Percentiles rank a stretch among this genome's conserved stretches.
Evolutionary conservation across 2,113 vertebrate genomes (phyloP).

Genomic region (Rhadina sibilatrix): DNA sequence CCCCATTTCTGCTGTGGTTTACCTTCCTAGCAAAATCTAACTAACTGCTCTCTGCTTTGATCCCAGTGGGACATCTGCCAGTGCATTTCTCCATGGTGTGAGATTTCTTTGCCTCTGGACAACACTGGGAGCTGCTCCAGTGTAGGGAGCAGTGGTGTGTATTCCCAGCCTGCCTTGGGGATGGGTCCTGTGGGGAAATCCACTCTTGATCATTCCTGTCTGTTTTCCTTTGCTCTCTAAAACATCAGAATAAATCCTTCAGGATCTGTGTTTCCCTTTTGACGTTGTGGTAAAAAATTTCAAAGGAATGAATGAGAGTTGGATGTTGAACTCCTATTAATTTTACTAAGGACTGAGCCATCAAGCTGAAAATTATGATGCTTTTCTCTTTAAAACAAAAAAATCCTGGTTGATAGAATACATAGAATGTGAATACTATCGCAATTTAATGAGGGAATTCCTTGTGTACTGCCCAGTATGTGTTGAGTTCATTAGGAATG

Average conservation of each 20-base stretch:
- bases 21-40: not conserved
- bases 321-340: not conserved
- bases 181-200: not conserved
- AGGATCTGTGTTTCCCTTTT: not conserved
- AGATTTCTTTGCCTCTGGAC: not conserved
- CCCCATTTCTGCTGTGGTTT: not conserved
- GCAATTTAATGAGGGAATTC: not conserved
- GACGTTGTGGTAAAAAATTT: not conserved
- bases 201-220: not conserved
- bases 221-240: not conserved
- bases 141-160: not conserved
- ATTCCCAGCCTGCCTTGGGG: not conserved
- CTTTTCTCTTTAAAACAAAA: not conserved
- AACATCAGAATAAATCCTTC: not conserved
- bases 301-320: not conserved
- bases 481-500: not conserved
- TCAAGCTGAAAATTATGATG: not conserved
- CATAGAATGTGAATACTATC: not conserved
- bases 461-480: not conserved
- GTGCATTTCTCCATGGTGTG: rapidly evolving
- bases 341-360: not conserved
- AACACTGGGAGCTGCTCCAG: rapidly evolving
- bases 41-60: not conserved
- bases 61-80: rapidly evolving
- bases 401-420: not conserved